These are phyloP conservation scores for Drosophila nigrodunni DNA, from an alignment of 1,140 invertebrate species.

Conservation along the genomic window DNA sequence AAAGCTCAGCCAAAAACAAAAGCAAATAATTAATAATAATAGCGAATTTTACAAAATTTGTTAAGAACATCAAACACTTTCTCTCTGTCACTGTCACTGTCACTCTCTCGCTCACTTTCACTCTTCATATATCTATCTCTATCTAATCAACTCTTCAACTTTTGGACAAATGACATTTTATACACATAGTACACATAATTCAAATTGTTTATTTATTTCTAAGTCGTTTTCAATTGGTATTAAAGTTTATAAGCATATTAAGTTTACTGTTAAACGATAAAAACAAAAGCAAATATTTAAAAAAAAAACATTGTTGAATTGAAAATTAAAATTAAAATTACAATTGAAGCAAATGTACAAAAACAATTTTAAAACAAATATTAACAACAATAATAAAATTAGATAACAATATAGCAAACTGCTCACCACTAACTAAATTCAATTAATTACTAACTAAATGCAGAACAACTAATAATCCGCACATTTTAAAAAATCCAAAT, in stretches of 20 bases:
- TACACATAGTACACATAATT: not conserved
- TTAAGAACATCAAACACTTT: conserved; percentile 35
- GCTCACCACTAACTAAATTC: conserved; percentile 3
- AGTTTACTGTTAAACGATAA: conserved; percentile 44
- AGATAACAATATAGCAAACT: conserved; percentile 1
- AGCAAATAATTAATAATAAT: conserved; percentile 23
- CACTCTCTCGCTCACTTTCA: conserved; percentile 28
- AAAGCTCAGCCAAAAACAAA: conserved; percentile 61
- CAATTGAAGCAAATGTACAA: conserved; percentile 35
- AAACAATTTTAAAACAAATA: conserved; percentile 20
- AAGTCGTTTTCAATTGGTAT: conserved; percentile 47
- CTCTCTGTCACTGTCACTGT: conserved; percentile 29
- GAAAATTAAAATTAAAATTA: not conserved
- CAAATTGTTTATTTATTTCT: conserved; percentile 50
- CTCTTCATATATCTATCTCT: conserved; percentile 12
- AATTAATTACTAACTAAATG: conserved; percentile 10
- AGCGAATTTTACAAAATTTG: conserved; percentile 53
- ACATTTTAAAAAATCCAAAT: conserved; percentile 33
- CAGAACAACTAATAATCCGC: conserved; percentile 33
- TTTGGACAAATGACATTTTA: conserved; percentile 35
- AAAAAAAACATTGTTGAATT: conserved; percentile 35
- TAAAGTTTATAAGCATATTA: conserved; percentile 35
- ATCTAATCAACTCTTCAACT: conserved; percentile 14
- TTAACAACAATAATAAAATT: conserved; percentile 9
- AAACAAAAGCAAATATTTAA: conserved; percentile 10